These are phyloP conservation scores for Zaprionus ghesquierei DNA, from an alignment of 1,140 invertebrate species.

Conservation along the genomic window DNA sequence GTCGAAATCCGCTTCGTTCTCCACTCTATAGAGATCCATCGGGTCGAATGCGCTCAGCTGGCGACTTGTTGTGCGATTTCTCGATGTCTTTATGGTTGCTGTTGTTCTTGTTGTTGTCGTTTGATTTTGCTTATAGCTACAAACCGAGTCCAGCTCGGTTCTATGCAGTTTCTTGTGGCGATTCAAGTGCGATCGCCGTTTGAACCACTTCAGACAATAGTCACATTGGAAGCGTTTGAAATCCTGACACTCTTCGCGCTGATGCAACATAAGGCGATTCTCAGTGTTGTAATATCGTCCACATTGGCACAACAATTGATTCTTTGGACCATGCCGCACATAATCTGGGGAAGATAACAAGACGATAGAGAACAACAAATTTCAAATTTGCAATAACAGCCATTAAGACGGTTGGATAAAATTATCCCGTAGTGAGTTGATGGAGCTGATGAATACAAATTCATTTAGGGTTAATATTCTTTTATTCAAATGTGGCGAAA, in stretches of 20 bases:
- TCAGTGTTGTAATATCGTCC: conserved; percentile 67
- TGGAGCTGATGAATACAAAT: conserved; percentile 35
- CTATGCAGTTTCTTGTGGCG: conserved; percentile 66
- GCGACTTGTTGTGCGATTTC: conserved; percentile 1
- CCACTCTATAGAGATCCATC: conserved; percentile 54
- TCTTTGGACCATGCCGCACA: conserved; percentile 54
- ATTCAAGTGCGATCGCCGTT: conserved; percentile 66
- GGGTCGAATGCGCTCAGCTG: conserved; percentile 35
- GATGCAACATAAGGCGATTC: conserved; percentile 58
- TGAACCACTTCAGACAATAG: conserved; percentile 69
- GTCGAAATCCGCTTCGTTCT: conserved; percentile 45
- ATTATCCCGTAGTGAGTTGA: conserved; percentile 2
- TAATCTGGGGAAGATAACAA: conserved; percentile 45
- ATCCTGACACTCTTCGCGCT: conserved; percentile 71
- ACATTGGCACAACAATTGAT: conserved; percentile 67
- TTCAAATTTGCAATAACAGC: background rate
- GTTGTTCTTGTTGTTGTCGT: conserved; percentile 3
- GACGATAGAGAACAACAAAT: conserved; percentile 13
- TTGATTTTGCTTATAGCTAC: conserved; percentile 36
- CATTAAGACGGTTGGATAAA: background rate
- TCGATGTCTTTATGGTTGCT: background rate
- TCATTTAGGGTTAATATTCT: conserved; percentile 13
- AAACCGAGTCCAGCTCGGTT: conserved; percentile 27
- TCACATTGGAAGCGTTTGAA: conserved; percentile 71
- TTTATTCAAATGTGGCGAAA: conserved; percentile 23